Conservation (phyloP, 1,140 invertebrate genomes). For the Diorhabda carinulata region DNA sequence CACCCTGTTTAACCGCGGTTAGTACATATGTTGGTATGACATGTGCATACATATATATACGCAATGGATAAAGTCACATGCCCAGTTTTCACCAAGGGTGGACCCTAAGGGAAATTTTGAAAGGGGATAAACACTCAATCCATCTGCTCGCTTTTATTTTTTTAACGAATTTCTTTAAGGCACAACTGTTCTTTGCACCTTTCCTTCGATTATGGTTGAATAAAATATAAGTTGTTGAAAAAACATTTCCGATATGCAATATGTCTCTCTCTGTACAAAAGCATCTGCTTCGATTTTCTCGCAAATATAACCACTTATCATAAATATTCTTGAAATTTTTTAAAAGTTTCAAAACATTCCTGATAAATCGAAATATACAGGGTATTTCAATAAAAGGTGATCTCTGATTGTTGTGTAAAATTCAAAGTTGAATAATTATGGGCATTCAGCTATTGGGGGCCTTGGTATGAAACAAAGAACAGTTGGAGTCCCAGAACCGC, state of each 20-base stretch:
- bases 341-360: no score
- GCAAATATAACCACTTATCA: no score
- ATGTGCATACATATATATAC: constrained; percentile 26
- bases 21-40: constrained; percentile 30
- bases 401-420: no score
- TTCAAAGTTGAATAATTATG: no score
- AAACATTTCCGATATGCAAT: neutral
- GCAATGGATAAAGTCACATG: constrained; percentile 27
- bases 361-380: no score
- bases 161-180: constrained; percentile 19
- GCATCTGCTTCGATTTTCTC: no score
- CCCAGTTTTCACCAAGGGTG: constrained; percentile 24
- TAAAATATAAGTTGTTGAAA: neutral
- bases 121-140: constrained; percentile 15
- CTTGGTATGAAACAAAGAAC: no score
- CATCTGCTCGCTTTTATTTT: constrained; percentile 16
- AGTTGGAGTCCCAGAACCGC: no score
- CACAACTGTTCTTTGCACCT: constrained; percentile 17
- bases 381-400: no score
- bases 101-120: constrained; percentile 18
- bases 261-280: no score
- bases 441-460: no score
- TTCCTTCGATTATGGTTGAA: constrained; percentile 6
- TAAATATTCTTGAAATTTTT: no score
- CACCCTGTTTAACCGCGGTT: constrained; percentile 18